phyloP scores from a whole-genome alignment of 2,113 vertebrate species.

The Zosterops hypoxanthus region DNA sequence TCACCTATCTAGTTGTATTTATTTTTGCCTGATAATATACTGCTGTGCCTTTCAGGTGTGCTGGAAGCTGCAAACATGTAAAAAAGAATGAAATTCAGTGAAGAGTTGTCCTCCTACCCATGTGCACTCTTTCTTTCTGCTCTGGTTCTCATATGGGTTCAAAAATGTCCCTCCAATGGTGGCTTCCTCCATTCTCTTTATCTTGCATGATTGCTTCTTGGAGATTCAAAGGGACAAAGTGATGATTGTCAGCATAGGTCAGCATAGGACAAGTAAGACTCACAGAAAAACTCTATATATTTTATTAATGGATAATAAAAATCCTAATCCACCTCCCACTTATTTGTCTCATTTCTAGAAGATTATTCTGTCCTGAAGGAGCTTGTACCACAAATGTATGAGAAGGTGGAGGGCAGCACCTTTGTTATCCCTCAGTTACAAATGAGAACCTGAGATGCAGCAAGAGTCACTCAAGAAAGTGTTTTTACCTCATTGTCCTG shows the following conservation, averaged over 20 bases:
- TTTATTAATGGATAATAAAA: neutral
- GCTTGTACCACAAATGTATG: neutral
- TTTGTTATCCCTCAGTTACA: neutral
- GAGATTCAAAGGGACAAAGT: neutral
- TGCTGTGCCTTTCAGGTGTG: neutral
- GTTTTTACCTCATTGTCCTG: neutral
- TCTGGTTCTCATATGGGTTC: neutral
- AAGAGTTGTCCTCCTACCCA: neutral
- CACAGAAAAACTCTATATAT: neutral
- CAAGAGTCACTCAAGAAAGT: neutral
- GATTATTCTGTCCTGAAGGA: neutral
- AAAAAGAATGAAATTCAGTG: neutral
- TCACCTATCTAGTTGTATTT: neutral
- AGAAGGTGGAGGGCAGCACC: neutral
- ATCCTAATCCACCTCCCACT: neutral
- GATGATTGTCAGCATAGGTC: accelerated
- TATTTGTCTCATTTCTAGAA: neutral
- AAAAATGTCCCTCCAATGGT: neutral
- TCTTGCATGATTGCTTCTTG: neutral
- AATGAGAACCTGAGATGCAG: neutral
- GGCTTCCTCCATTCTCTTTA: neutral
- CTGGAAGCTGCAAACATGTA: neutral
- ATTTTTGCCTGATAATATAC: neutral
- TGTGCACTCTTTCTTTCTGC: neutral
- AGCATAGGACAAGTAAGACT: neutral